Base-by-base conservation (phyloP, 2,888 invertebrate species). In the Meandrusa payeni region DNA sequence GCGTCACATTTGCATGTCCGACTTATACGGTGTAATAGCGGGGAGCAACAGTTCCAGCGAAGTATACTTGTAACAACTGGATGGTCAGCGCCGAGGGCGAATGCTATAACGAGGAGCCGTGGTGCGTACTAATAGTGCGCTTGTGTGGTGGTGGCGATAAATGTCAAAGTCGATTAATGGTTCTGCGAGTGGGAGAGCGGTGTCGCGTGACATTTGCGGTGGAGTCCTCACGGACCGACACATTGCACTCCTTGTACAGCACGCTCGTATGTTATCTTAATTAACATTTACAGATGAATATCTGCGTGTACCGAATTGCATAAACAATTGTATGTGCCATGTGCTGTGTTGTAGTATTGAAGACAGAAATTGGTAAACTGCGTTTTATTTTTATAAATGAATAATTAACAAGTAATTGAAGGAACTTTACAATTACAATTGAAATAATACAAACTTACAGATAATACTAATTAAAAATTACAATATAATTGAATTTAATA, bases 1-100 rank as follows among this genome's bases (percentile, higher is more conserved):
- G 32, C 38, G 20, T 5, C 26, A 38, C 15, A 40, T 41, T 41
- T 32, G 43, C 37, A 43, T 37, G 28, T 19, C 19, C 20, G 9
- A 13, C 24, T 11, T 40, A 9, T 27, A 36, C 20, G 41, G 48
- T 34, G 42, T 48, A 56, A 51, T 51, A 44, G 52, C 41, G 5
- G n/a, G 9, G 20, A 26, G 26, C 7, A 17, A 19, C n/a, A 45
- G 41, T 29, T 42, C 32, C 38, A 41, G 41, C 41, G 57, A 57
- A 55, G 59, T 51, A 55, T 50, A 72, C 71, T 75, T 73, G 69
- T 60, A 67, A 67, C 63, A 64, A 58, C 59, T 53, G 51, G 56
- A 49, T 50, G 43, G 57, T 57, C 52, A 60, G 55, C 57, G 55
- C 70, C 68, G 59, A 57, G 55, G 64, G 75, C 67, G 52, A 55